Conservation (phyloP, 2,797 vertebrate species). For the Coracias cyanogaster region DNA sequence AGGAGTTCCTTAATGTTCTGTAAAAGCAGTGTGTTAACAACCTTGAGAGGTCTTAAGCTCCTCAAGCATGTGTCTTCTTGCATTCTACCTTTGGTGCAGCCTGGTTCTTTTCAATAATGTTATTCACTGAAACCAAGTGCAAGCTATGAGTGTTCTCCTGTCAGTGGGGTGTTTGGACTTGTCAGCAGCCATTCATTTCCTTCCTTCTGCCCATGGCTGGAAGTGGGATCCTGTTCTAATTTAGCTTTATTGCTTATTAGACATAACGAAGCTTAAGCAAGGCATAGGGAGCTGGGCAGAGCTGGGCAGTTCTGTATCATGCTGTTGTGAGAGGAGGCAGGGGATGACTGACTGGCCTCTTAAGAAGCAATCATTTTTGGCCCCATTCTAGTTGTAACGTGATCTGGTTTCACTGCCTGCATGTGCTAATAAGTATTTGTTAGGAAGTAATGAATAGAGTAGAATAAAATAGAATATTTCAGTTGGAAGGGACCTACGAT, state of each 20-base stretch:
- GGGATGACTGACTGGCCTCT: not conserved
- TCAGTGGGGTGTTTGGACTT: not conserved
- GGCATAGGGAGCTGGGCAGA: not conserved
- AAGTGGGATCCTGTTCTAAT: not conserved
- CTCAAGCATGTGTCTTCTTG: not conserved
- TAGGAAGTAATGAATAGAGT: not conserved
- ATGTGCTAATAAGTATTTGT: not conserved
- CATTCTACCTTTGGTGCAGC: not conserved
- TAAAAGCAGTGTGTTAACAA: not conserved
- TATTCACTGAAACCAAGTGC: not conserved
- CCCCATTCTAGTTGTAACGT: not conserved
- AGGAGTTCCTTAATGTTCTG: not conserved
- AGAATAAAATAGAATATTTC: not conserved
- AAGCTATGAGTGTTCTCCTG: not conserved
- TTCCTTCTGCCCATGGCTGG: not conserved
- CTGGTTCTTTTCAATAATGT: not conserved
- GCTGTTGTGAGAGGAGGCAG: not conserved
- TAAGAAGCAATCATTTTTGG: not conserved
- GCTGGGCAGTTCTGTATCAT: accelerated
- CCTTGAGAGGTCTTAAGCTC: not conserved
- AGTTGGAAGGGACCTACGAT: not conserved
- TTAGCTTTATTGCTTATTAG: not conserved
- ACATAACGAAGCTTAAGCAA: not conserved
- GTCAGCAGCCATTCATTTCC: not conserved
- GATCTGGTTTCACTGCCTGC: not conserved